Evolutionary conservation across 1,140 invertebrate genomes (phyloP), one percentile per base, ranked within the genome.

Genomic region (Nomia melanderi): DNA sequence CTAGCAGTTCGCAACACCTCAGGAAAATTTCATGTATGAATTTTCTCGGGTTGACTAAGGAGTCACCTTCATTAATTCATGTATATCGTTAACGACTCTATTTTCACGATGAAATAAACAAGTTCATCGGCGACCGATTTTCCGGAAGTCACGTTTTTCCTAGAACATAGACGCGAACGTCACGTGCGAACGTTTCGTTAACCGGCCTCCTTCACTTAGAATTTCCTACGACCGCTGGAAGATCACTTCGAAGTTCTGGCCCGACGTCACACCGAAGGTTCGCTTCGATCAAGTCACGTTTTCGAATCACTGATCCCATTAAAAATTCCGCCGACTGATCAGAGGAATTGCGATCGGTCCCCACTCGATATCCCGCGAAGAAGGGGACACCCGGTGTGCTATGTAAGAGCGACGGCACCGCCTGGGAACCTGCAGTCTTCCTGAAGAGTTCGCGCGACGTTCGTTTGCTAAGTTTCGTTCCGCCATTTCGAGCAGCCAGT

Each of bases 401-500:
- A 74, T 82, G 83, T 89, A 89, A 88, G 81, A 88, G 63, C 81
- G 60, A 33, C 63, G 23, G 75, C 36, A 66, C 72, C 67, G 70
- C 65, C 54, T 39, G 47, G 74, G 77, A 59, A 65, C 53, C 73
- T 65, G 73, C 83, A 90, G 86, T 90, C 82, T 82, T 82, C 54
- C 23, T 69, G 9, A 31, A 73, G 54, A 57, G 39, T 57, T 63
- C 27, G 25, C 53, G 14, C 41, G 47, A 66, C 62, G n/a, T 73
- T 57, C 11, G 17, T 69, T 64, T 59, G 9, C 8, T 56, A 77
- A 74, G 78, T 78, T 33, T 11, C 14, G 2, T 0, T 44, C 14
- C 2, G 5, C 14, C 41, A 17, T 44, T 5, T 44, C 14, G 6
- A 44, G 0, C 1, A n/a, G 2, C 20, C 41, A 17, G 2, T 44